A percentile compares a stretch with the other conserved stretches of the same genome.
phyloP scores from a whole-genome alignment of 2,113 vertebrate species.

The Narcine bancroftii region DNA sequence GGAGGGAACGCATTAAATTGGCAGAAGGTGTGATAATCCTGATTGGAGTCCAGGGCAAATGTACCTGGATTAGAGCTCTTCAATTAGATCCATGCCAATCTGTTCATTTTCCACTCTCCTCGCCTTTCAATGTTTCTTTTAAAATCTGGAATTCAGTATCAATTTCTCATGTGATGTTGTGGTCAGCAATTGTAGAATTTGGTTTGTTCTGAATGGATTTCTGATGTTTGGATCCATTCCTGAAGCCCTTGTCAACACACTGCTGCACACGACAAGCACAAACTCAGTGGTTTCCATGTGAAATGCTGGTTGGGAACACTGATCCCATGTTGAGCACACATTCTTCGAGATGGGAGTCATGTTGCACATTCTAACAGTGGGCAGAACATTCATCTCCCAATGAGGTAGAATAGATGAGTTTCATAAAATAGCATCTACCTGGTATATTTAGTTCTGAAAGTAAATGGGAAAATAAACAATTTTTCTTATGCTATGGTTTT shows the following conservation, averaged over 20 bases:
- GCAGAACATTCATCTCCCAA: not conserved
- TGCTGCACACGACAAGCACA: not conserved
- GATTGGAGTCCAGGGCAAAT: not conserved
- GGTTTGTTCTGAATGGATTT: not conserved
- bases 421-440: not conserved
- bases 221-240: not conserved
- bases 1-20: not conserved
- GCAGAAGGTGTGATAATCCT: not conserved
- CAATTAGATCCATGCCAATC: not conserved
- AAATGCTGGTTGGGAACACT: not conserved
- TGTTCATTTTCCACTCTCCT: not conserved
- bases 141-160: too few relatives aligned
- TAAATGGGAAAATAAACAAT: not conserved
- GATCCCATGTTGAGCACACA: not conserved
- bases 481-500: not conserved
- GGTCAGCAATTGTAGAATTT: not conserved
- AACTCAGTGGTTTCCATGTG: not conserved
- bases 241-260: not conserved
- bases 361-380: not conserved
- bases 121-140: not conserved
- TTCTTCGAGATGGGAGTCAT: not conserved
- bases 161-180: not conserved
- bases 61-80: not conserved
- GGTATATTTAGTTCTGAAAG: not conserved
- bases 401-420: not conserved